Base-by-base conservation (phyloP, 2,113 vertebrate genomes). In the Lethenteron reissneri region DNA sequence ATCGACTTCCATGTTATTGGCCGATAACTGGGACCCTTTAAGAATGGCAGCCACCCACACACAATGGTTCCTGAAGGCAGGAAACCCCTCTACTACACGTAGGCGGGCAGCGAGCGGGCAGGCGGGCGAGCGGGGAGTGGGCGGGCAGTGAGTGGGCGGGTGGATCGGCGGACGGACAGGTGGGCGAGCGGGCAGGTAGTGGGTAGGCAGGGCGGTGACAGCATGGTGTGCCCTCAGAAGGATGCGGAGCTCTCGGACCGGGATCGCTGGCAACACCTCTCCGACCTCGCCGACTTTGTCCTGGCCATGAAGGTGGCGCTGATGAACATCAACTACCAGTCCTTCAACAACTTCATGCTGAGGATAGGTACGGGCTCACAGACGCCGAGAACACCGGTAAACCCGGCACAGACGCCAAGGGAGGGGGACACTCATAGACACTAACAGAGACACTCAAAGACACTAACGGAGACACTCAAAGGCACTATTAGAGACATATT, bases 291-390 rank as follows among this genome's bases (percentile, higher is more conserved):
- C 0, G 92, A 96, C 81, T 97, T 97, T 3, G 88, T 90, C 0
- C 76, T 97, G 21, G 88, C 92, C 41, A 96, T 97, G 92, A 95
- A 95, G 80, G 88, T 92, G 73, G 92, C 86, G 0, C 82, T 97
- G 15, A 86, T 82, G 75, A 95, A 94, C 79, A 90, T 97, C 78
- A 97, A 97, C 81, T 92, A 92, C 74, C 92, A 97, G 75, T 96
- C 92, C 71, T 97, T 97, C 81, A 97, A 97, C 80, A 96, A 90
- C 84, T 96, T 97, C 82, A 97, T 96, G 92, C 83, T 97, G 25
- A 83, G 92, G 21, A 97, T 95, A 9, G 92, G 92, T 87, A 73
- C 84, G 87, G n/a, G 25, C 64, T 41, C 41, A 41, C 41, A 41
- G 41, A 41, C 25, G 25, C 25, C 5, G 25, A 41, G 25, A 41